Conservation (phyloP, 2,113 vertebrate species). For the Physeter macrocephalus region DNA sequence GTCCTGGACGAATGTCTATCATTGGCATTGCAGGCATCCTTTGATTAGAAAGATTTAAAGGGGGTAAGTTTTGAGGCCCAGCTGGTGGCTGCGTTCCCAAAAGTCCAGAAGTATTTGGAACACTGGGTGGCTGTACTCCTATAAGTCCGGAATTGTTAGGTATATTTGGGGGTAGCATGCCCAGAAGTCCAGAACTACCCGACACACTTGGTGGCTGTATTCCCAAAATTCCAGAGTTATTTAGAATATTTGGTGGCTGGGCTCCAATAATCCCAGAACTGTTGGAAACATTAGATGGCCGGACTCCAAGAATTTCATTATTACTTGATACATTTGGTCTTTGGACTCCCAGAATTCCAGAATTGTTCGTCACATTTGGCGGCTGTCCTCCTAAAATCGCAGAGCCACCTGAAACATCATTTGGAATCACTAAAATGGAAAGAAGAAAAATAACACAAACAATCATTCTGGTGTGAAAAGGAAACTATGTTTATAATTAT, state of each 20-base stretch:
- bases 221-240: slow-evolving; percentile 78
- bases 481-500: background rate
- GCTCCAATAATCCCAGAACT: slow-evolving; percentile 77
- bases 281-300: slow-evolving; percentile 80
- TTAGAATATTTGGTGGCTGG: slow-evolving; percentile 79
- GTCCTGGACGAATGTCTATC: slow-evolving; percentile 91
- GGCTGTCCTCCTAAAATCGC: slow-evolving; percentile 91
- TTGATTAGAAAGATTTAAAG: slow-evolving; percentile 85
- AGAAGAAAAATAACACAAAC: slow-evolving; percentile 29
- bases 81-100: slow-evolving; percentile 92
- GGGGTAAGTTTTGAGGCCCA: slow-evolving; percentile 88
- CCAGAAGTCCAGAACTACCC: slow-evolving; percentile 76
- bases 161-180: slow-evolving; percentile 80
- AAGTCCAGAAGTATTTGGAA: slow-evolving; percentile 85
- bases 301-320: slow-evolving; percentile 89
- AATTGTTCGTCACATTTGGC: slow-evolving; percentile 78
- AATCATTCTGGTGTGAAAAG: background rate
- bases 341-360: slow-evolving; percentile 79
- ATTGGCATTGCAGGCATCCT: slow-evolving; percentile 92
- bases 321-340: slow-evolving; percentile 77
- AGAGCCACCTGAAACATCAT: slow-evolving; percentile 83
- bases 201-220: slow-evolving; percentile 78
- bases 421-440: slow-evolving; percentile 86
- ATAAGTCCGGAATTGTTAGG: slow-evolving; percentile 87
- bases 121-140: slow-evolving; percentile 76